Conservation (phyloP, 2,888 invertebrate species). For the Nomada goodeniana region DNA sequence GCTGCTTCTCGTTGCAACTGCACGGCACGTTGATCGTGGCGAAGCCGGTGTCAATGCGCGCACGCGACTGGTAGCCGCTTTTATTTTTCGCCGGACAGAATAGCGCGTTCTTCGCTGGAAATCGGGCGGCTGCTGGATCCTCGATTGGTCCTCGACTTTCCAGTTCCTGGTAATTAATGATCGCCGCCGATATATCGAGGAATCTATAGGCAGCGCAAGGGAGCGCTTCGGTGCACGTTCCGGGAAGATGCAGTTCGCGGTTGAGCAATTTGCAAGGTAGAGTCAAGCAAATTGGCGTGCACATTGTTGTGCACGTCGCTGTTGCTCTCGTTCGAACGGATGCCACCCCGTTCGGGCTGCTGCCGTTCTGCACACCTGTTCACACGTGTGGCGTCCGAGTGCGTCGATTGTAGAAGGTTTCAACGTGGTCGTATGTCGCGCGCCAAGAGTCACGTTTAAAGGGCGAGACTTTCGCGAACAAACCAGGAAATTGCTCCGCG, state of each 20-base stretch:
- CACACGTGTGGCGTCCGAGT: constrained; percentile 28
- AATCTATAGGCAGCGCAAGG: neutral
- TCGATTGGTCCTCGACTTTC: too few species aligned
- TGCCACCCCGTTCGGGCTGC: constrained; percentile 40
- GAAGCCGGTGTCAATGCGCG: constrained; percentile 34
- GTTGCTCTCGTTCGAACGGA: constrained; percentile 54
- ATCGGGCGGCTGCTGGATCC: neutral
- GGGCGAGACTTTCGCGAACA: neutral
- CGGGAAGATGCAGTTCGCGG: neutral
- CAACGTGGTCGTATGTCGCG: constrained; percentile 37
- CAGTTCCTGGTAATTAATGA: too few species aligned
- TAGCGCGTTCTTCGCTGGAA: neutral
- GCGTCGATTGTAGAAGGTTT: constrained; percentile 49
- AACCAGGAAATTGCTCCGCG: neutral
- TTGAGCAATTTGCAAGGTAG: constrained; percentile 28
- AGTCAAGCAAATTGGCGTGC: constrained; percentile 43
- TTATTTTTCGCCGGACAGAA: constrained; percentile 24
- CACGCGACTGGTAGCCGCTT: constrained; percentile 21
- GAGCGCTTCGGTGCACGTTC: neutral
- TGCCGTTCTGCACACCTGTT: constrained; percentile 60
- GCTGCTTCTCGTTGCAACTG: constrained; percentile 57
- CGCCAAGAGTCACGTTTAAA: constrained; percentile 20
- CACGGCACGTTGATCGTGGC: constrained; percentile 59
- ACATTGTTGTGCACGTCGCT: constrained; percentile 36
- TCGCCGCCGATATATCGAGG: neutral